phyloP scores from a whole-genome alignment of 2,888 invertebrate species.

The Lithophane semibrunnea region DNA sequence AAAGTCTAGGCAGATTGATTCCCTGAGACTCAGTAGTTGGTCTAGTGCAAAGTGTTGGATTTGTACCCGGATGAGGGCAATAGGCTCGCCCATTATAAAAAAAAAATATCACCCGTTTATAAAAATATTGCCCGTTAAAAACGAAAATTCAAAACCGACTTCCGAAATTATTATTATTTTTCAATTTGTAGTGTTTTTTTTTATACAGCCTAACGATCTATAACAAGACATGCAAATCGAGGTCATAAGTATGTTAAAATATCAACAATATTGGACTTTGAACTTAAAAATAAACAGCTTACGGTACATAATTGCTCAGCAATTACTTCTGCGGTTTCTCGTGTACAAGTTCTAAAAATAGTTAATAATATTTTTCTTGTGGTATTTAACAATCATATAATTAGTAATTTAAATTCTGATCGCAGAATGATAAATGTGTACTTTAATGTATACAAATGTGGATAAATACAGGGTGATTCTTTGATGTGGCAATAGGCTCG shows the following conservation, averaged over 20 bases:
- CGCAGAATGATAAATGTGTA: neutral
- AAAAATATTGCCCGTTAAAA: too few species aligned
- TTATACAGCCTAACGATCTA: neutral
- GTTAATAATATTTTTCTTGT: slow-evolving; percentile 23
- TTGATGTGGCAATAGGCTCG: too few species aligned
- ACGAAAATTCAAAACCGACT: too few species aligned
- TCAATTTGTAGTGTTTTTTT: too few species aligned
- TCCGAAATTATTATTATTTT: too few species aligned
- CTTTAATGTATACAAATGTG: neutral
- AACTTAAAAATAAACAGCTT: neutral
- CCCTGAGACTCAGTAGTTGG: too few species aligned
- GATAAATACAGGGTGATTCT: neutral
- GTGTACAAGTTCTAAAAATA: slow-evolving; percentile 16
- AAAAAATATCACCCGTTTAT: too few species aligned
- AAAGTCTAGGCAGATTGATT: too few species aligned
- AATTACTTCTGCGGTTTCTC: slow-evolving; percentile 27
- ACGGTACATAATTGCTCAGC: slow-evolving; percentile 30
- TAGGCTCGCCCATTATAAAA: too few species aligned
- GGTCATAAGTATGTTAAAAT: neutral
- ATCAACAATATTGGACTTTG: neutral
- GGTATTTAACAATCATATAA: slow-evolving; percentile 23
- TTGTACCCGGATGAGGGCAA: too few species aligned
- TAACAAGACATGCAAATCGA: neutral
- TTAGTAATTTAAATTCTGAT: slow-evolving; percentile 34
- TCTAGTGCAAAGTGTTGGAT: too few species aligned